A percentile compares a stretch with the other conserved stretches of the same genome.
Evolutionary conservation across 2,888 invertebrate species (phyloP).

Genomic region (Nemapogon koenigi): DNA sequence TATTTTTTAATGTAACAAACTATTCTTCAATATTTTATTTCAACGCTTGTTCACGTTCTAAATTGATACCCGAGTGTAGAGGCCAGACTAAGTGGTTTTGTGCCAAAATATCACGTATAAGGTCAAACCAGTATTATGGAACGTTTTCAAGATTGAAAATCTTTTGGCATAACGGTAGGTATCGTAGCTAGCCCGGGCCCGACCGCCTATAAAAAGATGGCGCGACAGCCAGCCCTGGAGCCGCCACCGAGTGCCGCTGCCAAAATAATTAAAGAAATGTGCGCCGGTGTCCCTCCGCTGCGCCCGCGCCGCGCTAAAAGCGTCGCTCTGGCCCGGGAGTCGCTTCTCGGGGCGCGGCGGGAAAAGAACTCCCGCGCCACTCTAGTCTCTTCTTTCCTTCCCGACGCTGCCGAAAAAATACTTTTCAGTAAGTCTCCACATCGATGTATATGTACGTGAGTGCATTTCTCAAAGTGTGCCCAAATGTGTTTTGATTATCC

Average conservation of each 20-base stretch:
- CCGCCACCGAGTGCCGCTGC: slow-evolving; percentile 70
- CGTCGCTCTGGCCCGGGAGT: slow-evolving; percentile 67
- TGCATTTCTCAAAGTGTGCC: slow-evolving; percentile 38
- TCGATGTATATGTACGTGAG: slow-evolving; percentile 39
- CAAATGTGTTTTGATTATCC: slow-evolving; percentile 31
- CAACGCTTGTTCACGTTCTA: too few relatives aligned
- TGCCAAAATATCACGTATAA: background rate
- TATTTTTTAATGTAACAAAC: too few relatives aligned
- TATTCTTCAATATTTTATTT: too few relatives aligned
- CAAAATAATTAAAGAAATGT: slow-evolving; percentile 82
- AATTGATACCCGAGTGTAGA: too few relatives aligned
- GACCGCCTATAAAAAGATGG: slow-evolving; percentile 63
- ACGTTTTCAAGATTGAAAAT: background rate
- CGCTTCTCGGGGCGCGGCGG: slow-evolving; percentile 62
- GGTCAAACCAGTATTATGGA: slow-evolving; percentile 3
- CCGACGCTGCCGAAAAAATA: slow-evolving; percentile 59
- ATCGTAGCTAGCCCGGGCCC: slow-evolving; percentile 60
- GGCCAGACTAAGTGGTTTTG: too few relatives aligned
- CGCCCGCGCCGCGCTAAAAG: slow-evolving; percentile 67
- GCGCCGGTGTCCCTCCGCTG: slow-evolving; percentile 68
- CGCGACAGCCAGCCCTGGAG: slow-evolving; percentile 65
- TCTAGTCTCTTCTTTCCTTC: slow-evolving; percentile 66
- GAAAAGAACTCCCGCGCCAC: slow-evolving; percentile 65
- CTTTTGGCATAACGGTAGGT: slow-evolving; percentile 17
- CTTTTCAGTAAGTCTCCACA: slow-evolving; percentile 49